Evolutionary conservation across 1,140 invertebrate species (phyloP), one percentile per base, ranked within the genome.

Genomic region (Drosophila subobscura): DNA sequence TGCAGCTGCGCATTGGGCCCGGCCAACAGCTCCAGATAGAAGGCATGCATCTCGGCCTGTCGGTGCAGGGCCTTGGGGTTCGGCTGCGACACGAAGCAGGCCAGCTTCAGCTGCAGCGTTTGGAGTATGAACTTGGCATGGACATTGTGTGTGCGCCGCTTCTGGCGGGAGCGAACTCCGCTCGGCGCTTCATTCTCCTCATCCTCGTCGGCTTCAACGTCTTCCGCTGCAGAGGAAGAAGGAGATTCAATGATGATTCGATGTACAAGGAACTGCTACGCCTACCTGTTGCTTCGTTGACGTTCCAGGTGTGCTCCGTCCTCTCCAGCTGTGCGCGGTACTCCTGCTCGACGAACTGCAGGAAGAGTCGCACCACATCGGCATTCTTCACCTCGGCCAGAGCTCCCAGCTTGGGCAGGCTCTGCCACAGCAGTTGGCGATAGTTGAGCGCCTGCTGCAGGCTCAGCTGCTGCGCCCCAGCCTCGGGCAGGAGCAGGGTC

Each of bases 1-100:
- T 99, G 98, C 40, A 99, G 92, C 5, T 94, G 93, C 0, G 93
- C 78, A 92, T 96, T 96, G 79, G 95, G 95, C 55, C 97, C 95
- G 42, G 94, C 94, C 5, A 99, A 89, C 46, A 98, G 93, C 77
- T 97, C 95, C 70, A 95, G 92, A 85, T 96, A 98, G 23, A 97
- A 93, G 64, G 94, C 93, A 70, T 93, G 93, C 41, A 98, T 92
- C 75, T 97, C 94, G 5, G 94, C 91, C 91, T 97, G 96, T 66
- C 94, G 94, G 77, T 95, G 94, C 46, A 98, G 91, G 6, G 95
- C 95, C 90, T 94, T 95, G 0, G 97, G 97, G 91, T 97, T 97
- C 52, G 94, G 94, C 61, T 98, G 94, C 72, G 95, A 95, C 3
- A 95, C 92, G 90, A 99, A 95, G 20, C 98, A 93, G 71, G 95